Evolutionary conservation across 2,797 vertebrate genomes (phyloP).

Genomic region (Poecilia wingei): DNA sequence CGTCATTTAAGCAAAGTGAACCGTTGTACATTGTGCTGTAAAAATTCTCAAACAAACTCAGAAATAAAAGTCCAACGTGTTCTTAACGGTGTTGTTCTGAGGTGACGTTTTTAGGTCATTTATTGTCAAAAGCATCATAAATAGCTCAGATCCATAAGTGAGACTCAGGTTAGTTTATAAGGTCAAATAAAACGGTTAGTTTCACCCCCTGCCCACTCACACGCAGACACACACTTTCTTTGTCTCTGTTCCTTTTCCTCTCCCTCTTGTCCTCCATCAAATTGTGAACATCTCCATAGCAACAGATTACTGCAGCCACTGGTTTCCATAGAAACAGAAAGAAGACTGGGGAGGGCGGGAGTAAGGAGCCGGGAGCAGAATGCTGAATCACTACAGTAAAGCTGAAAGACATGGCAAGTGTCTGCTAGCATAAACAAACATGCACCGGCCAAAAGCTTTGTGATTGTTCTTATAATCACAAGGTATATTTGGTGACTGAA

Average conservation of each 20-base stretch:
- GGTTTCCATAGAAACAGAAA: conserved; percentile 81
- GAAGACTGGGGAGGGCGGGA: conserved; percentile 47
- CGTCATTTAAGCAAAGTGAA: neutral
- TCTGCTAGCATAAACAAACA: conserved; percentile 62
- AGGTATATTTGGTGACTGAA: conserved; percentile 8
- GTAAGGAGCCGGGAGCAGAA: conserved; percentile 60
- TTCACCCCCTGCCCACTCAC: conserved; percentile 43
- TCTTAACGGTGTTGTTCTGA: neutral
- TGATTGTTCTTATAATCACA: conserved; percentile 36
- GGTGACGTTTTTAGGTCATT: neutral
- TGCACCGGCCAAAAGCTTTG: conserved; percentile 21
- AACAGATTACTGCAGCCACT: conserved; percentile 84
- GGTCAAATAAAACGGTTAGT: conserved; percentile 58
- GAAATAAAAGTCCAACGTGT: neutral
- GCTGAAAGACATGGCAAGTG: conserved; percentile 57
- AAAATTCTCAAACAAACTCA: neutral
- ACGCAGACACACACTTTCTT: conserved; percentile 35
- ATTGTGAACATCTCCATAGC: conserved; percentile 79
- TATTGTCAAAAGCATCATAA: neutral
- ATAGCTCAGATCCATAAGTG: neutral
- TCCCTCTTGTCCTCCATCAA: conserved; percentile 75
- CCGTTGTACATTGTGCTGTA: conserved; percentile 4
- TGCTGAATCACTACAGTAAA: conserved; percentile 80
- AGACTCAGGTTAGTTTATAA: conserved; percentile 20
- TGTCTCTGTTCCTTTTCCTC: conserved; percentile 63